phyloP scores from a whole-genome alignment of 2,113 vertebrate species.

The Platichthys flesus region DNA sequence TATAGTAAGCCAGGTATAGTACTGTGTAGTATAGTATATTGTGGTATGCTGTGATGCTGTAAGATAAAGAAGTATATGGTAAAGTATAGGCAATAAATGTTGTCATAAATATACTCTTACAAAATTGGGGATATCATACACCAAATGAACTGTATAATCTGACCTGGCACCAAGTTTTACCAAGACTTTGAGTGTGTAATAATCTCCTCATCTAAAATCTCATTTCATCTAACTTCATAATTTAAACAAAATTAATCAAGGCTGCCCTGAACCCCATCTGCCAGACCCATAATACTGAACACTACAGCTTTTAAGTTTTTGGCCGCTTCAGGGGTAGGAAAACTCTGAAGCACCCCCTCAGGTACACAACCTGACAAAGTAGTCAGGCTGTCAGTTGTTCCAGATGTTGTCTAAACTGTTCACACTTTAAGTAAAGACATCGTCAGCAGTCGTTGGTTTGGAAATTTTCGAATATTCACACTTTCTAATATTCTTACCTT shows the following conservation, averaged over 20 bases:
- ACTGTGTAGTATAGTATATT: no score
- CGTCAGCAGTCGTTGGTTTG: no score
- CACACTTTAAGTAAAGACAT: no score
- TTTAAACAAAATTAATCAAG: neutral
- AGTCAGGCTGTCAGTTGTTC: no score
- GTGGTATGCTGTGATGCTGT: no score
- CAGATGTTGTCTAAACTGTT: neutral
- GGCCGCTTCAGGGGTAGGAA: neutral
- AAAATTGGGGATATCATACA: no score
- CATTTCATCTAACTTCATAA: neutral
- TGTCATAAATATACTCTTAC: no score
- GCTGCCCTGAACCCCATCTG: neutral
- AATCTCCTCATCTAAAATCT: neutral
- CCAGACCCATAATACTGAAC: neutral
- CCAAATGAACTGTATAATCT: neutral
- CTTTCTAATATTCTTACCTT: no score
- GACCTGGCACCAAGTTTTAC: neutral
- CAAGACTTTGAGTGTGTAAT: neutral
- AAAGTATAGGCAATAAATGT: no score
- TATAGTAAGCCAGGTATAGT: no score
- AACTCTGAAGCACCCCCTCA: neutral
- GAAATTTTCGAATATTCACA: no score
- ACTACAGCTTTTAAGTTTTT: neutral
- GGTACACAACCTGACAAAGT: neutral
- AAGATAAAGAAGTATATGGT: no score